These are phyloP conservation scores for Okamejei kenojei DNA, from an alignment of 2,797 vertebrate genomes.

Conservation along the genomic window DNA sequence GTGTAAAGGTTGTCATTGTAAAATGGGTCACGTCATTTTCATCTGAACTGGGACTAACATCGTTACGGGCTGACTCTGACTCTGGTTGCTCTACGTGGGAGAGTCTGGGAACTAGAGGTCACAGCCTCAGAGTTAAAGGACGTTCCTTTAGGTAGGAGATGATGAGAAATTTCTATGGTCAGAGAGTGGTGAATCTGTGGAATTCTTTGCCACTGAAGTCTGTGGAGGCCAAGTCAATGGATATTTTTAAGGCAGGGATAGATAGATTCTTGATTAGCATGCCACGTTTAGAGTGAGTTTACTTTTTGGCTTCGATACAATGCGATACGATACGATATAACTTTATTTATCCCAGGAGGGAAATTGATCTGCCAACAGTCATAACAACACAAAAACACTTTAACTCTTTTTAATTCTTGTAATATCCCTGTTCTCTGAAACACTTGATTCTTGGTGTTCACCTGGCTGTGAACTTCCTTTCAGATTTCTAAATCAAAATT, in stretches of 20 bases:
- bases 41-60: background rate
- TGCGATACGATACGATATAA: too few relatives aligned
- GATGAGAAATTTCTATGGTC: too few relatives aligned
- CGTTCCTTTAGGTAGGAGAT: too few relatives aligned
- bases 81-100: background rate
- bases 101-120: too few relatives aligned
- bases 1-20: background rate
- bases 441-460: background rate
- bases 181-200: too few relatives aligned
- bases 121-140: too few relatives aligned
- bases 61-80: background rate
- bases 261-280: background rate
- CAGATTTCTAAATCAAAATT: conserved; percentile 9
- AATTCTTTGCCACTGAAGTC: too few relatives aligned
- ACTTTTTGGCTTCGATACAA: background rate
- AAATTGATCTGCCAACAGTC: too few relatives aligned
- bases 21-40: background rate
- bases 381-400: too few relatives aligned
- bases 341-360: too few relatives aligned
- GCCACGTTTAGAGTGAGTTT: background rate
- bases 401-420: background rate
- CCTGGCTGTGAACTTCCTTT: background rate
- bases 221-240: too few relatives aligned
- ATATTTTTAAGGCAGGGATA: too few relatives aligned
- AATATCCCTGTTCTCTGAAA: background rate